Base-by-base conservation (phyloP, 2,113 vertebrate species). In the Ptychochromis oligacanthus region DNA sequence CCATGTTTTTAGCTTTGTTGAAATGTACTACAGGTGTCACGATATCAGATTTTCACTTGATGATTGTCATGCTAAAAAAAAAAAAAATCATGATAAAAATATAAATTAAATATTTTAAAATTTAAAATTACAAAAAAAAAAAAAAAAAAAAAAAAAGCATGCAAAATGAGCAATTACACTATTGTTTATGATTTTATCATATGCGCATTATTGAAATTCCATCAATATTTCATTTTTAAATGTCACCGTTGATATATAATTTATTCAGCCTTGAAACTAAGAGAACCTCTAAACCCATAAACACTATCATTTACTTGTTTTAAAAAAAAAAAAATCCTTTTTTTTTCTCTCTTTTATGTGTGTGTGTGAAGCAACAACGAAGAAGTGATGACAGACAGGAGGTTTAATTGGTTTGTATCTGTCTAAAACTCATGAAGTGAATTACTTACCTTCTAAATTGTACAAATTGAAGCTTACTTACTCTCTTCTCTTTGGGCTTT, bases 281-380 rank as follows among this genome's bases (percentile, higher is more conserved):
- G 4, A 31, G 43, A 28, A 70, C 52, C 4, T 65, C 17, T 24
- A 65, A 46, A 65, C 43, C 22, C 38, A 43, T 65, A 1, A 65
- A 65, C 62, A 24, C 17, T 7, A 65, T 43, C 38, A 24, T 65
- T 65, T n/a, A 24, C 13, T 20, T 5, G 40, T 65, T 65, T 64
- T 5, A 2, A 0, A 0, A 31, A 31, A 31, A 31, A 31, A 31
- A 4, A 9, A 70, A 52, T 31, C 10, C 24, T 31, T 5, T 70
- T 52, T 70, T 5, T 70, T 70, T 65, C 43, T 43, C 43, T n/a
- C n/a, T 43, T 65, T 65, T 43, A 36, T 65, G n/a, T n/a, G n/a
- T n/a, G n/a, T n/a, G n/a, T 43, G 40, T 12, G 13, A 43, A 13
- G 40, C 40, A 3, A 43, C 40, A 43, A 36, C 17, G 62, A 26